Evolutionary conservation across 2,113 vertebrate genomes (phyloP).

Genomic region (Thinocorus orbignyianus): DNA sequence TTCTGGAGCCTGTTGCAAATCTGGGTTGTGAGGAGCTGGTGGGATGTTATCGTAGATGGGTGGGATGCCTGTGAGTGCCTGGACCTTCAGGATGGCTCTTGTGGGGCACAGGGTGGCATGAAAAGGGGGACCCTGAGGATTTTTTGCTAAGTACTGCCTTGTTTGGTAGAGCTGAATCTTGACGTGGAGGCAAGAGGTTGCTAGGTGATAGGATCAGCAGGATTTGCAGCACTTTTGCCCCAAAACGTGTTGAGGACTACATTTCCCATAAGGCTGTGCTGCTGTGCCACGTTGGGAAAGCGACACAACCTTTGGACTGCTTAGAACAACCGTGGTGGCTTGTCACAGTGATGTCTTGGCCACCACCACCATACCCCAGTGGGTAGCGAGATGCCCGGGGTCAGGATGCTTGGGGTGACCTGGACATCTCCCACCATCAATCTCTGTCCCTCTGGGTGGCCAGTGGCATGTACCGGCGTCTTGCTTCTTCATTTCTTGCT

Average conservation of each 20-base stretch:
- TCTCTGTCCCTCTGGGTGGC: background rate
- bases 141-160: background rate
- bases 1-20: background rate
- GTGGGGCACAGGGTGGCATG: fast-evolving
- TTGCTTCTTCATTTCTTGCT: background rate
- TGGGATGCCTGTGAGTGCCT: background rate
- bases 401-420: background rate
- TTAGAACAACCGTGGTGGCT: background rate
- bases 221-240: background rate
- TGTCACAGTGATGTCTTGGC: background rate
- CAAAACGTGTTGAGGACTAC: fast-evolving
- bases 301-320: background rate
- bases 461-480: background rate
- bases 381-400: background rate
- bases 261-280: background rate
- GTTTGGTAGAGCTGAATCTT: background rate
- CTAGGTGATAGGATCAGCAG: fast-evolving
- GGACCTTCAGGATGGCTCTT: background rate
- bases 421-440: background rate
- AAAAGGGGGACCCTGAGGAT: fast-evolving
- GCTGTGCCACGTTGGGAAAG: background rate
- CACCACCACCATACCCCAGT: fast-evolving
- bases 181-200: fast-evolving
- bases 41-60: background rate
- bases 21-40: background rate